Conservation (phyloP, 2,113 vertebrate genomes). For the Scophthalmus maximus region DNA sequence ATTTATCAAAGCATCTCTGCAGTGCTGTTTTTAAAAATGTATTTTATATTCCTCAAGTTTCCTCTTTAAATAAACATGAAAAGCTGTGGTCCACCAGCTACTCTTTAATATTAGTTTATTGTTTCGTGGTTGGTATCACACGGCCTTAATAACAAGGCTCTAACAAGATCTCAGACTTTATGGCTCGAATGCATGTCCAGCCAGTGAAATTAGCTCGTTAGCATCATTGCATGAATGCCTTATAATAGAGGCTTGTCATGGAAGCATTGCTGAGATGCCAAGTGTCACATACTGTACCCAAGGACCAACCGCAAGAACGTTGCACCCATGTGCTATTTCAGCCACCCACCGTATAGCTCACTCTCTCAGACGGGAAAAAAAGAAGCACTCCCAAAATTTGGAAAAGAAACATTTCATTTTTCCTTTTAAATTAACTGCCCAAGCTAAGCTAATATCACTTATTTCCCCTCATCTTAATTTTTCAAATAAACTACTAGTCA, state of each 20-base stretch:
- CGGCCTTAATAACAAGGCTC: conserved; percentile 28
- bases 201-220: conserved; percentile 64
- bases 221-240: conserved; percentile 64
- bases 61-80: conserved; percentile 49
- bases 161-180: conserved; percentile 39
- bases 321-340: conserved; percentile 68
- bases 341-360: conserved; percentile 49
- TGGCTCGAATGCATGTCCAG: conserved; percentile 40
- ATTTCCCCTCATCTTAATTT: conserved; percentile 16
- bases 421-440: conserved; percentile 36
- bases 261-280: conserved; percentile 65
- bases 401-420: conserved; percentile 58
- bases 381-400: conserved; percentile 32
- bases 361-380: conserved; percentile 43
- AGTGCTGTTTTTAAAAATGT: background rate
- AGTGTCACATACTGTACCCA: conserved; percentile 70
- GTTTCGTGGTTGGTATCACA: conserved; percentile 66
- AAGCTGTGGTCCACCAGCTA: conserved; percentile 23
- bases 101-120: conserved; percentile 28
- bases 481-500: conserved; percentile 40
- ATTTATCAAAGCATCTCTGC: conserved; percentile 13
- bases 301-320: conserved; percentile 65
- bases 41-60: background rate
- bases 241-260: conserved; percentile 58
- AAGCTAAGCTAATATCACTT: conserved; percentile 36